These are phyloP conservation scores for Drosophila anomelani DNA, from an alignment of 2,888 invertebrate genomes.

Conservation along the genomic window DNA sequence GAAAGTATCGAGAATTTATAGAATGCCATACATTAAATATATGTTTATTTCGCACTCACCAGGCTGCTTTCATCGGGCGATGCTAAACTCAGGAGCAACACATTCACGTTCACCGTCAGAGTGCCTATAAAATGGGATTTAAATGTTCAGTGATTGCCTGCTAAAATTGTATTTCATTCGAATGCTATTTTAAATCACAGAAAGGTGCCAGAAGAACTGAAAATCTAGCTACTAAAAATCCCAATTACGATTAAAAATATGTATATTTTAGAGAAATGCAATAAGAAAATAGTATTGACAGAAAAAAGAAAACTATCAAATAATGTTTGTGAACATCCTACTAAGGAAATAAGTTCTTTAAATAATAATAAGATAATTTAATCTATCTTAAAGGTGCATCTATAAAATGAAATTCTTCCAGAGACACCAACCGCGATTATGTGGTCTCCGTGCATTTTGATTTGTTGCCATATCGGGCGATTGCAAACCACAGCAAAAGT, in stretches of 20 bases:
- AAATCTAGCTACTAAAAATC: constrained; percentile 9
- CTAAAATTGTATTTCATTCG: not conserved
- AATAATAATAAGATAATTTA: not conserved
- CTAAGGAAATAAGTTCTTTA: not conserved
- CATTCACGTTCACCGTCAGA: constrained; percentile 96
- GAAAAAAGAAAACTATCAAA: not conserved
- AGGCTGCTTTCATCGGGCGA: constrained; percentile 98
- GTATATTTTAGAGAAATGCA: not conserved
- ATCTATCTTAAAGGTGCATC: constrained; percentile 16
- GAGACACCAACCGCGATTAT: constrained; percentile 84
- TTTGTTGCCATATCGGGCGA: constrained; percentile 91
- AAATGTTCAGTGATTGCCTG: not conserved
- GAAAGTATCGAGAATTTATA: not conserved
- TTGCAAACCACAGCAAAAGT: constrained; percentile 94
- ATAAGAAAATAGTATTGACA: not conserved
- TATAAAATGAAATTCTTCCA: constrained; percentile 2
- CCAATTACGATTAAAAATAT: not conserved
- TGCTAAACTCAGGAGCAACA: constrained; percentile 95
- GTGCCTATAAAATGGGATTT: constrained; percentile 87
- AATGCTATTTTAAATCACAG: not conserved
- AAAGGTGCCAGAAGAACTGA: constrained; percentile 13
- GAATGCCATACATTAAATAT: constrained; percentile 6
- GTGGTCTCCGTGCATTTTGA: constrained; percentile 86
- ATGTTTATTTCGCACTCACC: constrained; percentile 88
- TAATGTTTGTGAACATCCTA: not conserved